Evolutionary conservation across 2,113 vertebrate genomes (phyloP), one percentile per base, ranked within the genome.

Genomic region (Lethenteron camtschaticum): DNA sequence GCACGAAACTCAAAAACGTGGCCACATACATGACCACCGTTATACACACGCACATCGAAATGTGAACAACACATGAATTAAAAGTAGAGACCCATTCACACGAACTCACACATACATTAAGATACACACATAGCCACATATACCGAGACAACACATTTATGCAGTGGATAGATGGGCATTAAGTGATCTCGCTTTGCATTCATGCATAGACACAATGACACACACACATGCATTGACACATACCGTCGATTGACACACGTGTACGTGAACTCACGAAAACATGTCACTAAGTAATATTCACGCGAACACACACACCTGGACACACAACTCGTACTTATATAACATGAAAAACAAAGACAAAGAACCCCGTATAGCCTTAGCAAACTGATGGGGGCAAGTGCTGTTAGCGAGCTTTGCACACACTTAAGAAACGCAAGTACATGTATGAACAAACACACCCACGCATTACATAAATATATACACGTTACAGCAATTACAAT

Each of bases 401-500:
- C 41, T 41, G 41, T 41, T 41, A 41, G 41, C 2, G 24, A 24
- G 3, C 24, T 24, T 24, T 24, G 24, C 41, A 41, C 41, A 41
- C 41, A 41, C 41, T 41, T 7, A 41, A 41, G 5, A 41, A 5
- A 41, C 7, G 41, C 5, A 41, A 41, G 41, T 24, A 24, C 41
- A 41, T 41, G 41, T 41, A 41, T 41, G 41, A 41, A 41, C 41
- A 41, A 41, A 41, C 41, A 41, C 41, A 41, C 41, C 41, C 41
- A 41, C 41, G 6, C 41, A 41, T 41, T 41, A 41, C 41, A 41
- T 41, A 41, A 1, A 41, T 41, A 41, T 41, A 7, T 41, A 41
- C 81, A 82, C 73, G 71, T 77, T 77, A 78, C 73, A 77, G 73
- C 77, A 83, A 81, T 81, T 82, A 79, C 80, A 80, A 79, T 57